phyloP scores from a whole-genome alignment of 2,888 invertebrate species.

The Chesias legatella region DNA sequence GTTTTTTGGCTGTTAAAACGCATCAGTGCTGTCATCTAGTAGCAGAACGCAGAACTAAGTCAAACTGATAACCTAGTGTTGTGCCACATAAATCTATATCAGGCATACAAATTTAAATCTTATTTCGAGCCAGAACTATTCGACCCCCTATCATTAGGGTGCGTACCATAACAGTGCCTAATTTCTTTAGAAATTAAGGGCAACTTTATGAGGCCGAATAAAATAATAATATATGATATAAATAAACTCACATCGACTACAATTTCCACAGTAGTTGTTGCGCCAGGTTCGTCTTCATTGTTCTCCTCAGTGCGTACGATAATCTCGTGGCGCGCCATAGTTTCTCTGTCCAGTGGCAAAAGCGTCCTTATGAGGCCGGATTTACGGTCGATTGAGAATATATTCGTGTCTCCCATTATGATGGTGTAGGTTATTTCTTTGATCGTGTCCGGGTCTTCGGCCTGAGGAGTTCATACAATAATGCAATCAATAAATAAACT shows the following conservation, averaged over 20 bases:
- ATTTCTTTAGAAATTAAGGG: no score
- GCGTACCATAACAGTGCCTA: no score
- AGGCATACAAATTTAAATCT: no score
- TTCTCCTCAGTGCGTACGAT: slow-evolving; percentile 92
- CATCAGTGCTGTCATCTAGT: no score
- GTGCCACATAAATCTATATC: no score
- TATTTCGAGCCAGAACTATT: no score
- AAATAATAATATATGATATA: slow-evolving; percentile 16
- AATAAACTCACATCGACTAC: slow-evolving; percentile 83
- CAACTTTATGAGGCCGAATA: no score
- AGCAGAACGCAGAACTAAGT: no score
- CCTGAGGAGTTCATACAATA: slow-evolving; percentile 62
- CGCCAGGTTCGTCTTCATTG: slow-evolving; percentile 82
- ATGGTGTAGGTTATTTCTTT: slow-evolving; percentile 92
- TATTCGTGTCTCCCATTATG: slow-evolving; percentile 88
- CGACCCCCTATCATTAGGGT: no score
- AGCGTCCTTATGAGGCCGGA: slow-evolving; percentile 89
- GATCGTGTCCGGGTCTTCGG: slow-evolving; percentile 89
- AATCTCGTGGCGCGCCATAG: slow-evolving; percentile 85
- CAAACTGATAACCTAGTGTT: no score
- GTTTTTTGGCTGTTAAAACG: no score
- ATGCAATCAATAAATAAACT: no score
- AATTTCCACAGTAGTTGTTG: slow-evolving; percentile 87
- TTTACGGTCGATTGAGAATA: slow-evolving; percentile 90
- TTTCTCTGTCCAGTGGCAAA: slow-evolving; percentile 89